phyloP scores from a whole-genome alignment of 2,113 vertebrate species.

The Chloroceryle aenea region DNA sequence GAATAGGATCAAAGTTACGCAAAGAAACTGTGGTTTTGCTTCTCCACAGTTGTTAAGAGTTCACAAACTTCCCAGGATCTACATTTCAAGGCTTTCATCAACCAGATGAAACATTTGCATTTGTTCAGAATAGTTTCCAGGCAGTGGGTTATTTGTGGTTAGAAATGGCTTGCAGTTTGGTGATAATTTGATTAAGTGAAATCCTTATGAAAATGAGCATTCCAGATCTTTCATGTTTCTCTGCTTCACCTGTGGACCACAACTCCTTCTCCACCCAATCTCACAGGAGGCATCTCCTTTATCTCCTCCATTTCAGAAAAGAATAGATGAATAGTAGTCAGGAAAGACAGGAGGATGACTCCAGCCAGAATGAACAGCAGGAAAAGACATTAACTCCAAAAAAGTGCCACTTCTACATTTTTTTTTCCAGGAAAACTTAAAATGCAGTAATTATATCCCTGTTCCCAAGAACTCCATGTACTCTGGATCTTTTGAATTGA shows the following conservation, averaged over 20 bases:
- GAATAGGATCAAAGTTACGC: conserved; percentile 26
- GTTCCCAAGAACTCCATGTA: neutral
- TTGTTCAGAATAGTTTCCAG: conserved; percentile 51
- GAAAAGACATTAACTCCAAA: conserved; percentile 26
- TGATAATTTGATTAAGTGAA: conserved; percentile 48
- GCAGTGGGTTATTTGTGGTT: conserved; percentile 32
- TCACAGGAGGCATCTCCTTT: conserved; percentile 2
- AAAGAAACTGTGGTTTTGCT: conserved; percentile 41
- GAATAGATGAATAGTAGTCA: neutral
- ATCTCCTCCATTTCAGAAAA: neutral
- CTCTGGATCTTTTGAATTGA: neutral
- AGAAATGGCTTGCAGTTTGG: conserved; percentile 8
- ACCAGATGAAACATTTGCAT: conserved; percentile 10
- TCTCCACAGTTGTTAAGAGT: conserved; percentile 29
- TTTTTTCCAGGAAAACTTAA: conserved; percentile 11
- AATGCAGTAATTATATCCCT: neutral
- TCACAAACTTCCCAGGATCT: conserved; percentile 48
- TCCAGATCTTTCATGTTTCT: neutral
- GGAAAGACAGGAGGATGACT: neutral
- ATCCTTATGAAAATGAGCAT: conserved; percentile 29
- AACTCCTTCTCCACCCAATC: neutral
- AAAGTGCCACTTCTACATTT: neutral
- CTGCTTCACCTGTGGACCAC: neutral
- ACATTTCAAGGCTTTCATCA: conserved; percentile 46
- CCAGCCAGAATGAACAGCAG: conserved; percentile 20